phyloP scores from a whole-genome alignment of 64 coral and sea anemone species.

The Stichodactyla mertensii region DNA sequence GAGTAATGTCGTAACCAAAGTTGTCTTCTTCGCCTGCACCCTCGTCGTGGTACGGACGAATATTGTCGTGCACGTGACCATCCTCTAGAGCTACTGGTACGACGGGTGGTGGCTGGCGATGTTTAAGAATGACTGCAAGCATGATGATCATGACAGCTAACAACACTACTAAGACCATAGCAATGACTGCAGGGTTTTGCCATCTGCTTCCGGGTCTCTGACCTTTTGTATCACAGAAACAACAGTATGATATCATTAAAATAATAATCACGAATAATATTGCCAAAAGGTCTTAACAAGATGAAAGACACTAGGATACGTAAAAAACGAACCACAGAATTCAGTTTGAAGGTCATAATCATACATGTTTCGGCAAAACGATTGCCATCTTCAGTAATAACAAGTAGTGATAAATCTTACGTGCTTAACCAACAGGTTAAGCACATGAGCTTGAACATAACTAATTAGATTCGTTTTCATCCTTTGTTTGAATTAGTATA shows the following conservation, averaged over 20 bases:
- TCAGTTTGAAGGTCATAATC: too few relatives aligned
- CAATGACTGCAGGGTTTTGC: slow-evolving; percentile 65
- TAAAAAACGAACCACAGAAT: too few relatives aligned
- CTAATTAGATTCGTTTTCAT: too few relatives aligned
- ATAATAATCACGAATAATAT: too few relatives aligned
- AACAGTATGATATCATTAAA: background rate
- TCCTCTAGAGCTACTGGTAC: slow-evolving; percentile 60
- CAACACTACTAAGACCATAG: slow-evolving; percentile 49
- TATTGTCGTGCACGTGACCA: slow-evolving; percentile 93
- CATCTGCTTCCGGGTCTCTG: slow-evolving; percentile 43
- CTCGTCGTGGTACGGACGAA: slow-evolving; percentile 96
- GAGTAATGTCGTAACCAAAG: slow-evolving; percentile 85
- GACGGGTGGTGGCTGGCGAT: slow-evolving; percentile 30
- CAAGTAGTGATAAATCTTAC: too few relatives aligned
- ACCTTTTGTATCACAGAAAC: slow-evolving; percentile 15
- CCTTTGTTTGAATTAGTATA: too few relatives aligned
- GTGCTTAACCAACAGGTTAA: too few relatives aligned
- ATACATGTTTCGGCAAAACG: too few relatives aligned
- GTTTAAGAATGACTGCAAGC: slow-evolving; percentile 62
- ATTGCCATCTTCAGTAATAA: too few relatives aligned
- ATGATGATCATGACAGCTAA: slow-evolving; percentile 74
- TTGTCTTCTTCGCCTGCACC: slow-evolving; percentile 98
- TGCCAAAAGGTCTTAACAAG: too few relatives aligned
- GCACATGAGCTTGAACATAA: too few relatives aligned
- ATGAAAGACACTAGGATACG: too few relatives aligned